Conservation (phyloP, 2,888 invertebrate genomes). For the Cheilosia soror region DNA sequence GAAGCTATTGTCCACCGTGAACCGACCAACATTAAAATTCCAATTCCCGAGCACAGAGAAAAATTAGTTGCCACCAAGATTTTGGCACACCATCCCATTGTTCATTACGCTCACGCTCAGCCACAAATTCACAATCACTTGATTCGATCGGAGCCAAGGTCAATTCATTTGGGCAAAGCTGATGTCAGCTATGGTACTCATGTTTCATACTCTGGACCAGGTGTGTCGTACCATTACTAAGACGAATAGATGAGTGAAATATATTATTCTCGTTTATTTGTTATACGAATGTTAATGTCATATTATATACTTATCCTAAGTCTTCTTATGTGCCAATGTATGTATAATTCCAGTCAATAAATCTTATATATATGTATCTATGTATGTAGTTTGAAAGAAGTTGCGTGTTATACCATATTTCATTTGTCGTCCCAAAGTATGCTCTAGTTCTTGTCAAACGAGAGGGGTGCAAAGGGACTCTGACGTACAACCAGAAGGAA, state of each 20-base stretch:
- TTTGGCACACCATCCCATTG: constrained; percentile 53
- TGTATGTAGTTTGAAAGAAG: background rate
- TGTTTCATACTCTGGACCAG: constrained; percentile 79
- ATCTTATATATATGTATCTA: background rate
- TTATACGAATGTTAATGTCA: background rate
- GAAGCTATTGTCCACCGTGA: constrained; percentile 85
- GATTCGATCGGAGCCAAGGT: constrained; percentile 59
- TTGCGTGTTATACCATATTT: background rate
- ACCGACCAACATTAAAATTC: constrained; percentile 83
- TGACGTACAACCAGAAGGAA: too few species aligned
- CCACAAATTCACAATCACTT: constrained; percentile 73
- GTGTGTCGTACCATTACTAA: constrained; percentile 80
- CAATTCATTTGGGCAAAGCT: constrained; percentile 30
- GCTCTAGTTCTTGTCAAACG: too few species aligned
- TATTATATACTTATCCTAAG: constrained; percentile 25
- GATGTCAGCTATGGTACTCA: constrained; percentile 76
- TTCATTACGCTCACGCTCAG: constrained; percentile 78
- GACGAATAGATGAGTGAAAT: background rate
- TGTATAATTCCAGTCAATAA: constrained; percentile 57
- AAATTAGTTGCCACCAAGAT: constrained; percentile 79
- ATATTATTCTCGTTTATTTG: background rate
- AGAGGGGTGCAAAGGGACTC: too few species aligned
- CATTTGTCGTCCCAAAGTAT: too few species aligned
- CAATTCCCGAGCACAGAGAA: constrained; percentile 78
- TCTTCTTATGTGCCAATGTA: constrained; percentile 51